Percentiles rank a stretch among this genome's conserved stretches.
phyloP scores from a whole-genome alignment of 2,888 invertebrate genomes.

The Miltochrista miniata region DNA sequence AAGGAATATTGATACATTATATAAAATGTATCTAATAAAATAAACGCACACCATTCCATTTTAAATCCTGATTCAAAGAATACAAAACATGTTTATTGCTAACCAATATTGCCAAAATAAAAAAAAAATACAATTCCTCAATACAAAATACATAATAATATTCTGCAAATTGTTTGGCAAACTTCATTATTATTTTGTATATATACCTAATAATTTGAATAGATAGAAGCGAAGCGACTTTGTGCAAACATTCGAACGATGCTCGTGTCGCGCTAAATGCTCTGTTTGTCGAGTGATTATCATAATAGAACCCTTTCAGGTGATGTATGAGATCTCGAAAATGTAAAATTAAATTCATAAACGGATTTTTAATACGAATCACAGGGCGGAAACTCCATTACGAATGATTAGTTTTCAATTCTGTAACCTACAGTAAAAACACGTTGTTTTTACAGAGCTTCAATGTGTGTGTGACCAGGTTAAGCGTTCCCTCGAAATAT shows the following conservation, averaged over 20 bases:
- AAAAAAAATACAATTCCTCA: background rate
- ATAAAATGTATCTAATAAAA: too few relatives aligned
- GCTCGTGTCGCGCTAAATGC: conserved; percentile 41
- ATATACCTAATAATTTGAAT: conserved; percentile 20
- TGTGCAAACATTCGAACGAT: conserved; percentile 21
- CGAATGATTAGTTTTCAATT: too few relatives aligned
- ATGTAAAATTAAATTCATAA: background rate
- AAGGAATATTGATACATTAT: background rate
- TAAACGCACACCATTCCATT: conserved; percentile 1
- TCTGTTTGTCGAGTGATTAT: conserved; percentile 30
- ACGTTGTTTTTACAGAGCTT: too few relatives aligned
- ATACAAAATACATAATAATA: conserved; percentile 4
- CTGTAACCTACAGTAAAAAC: too few relatives aligned
- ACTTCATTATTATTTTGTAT: conserved; percentile 11
- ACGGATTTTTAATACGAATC: too few relatives aligned
- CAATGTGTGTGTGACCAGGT: too few relatives aligned
- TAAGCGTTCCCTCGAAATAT: too few relatives aligned
- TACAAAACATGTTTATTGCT: background rate
- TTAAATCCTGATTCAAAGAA: background rate
- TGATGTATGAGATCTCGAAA: background rate
- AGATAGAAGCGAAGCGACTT: conserved; percentile 24
- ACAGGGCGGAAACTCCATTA: too few relatives aligned
- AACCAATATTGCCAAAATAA: conserved; percentile 1
- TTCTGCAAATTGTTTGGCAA: background rate
- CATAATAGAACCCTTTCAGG: conserved; percentile 22